Evolutionary conservation across 1,140 invertebrate genomes (phyloP), one percentile per base, ranked within the genome.

Genomic region (Maconellicoccus hirsutus): DNA sequence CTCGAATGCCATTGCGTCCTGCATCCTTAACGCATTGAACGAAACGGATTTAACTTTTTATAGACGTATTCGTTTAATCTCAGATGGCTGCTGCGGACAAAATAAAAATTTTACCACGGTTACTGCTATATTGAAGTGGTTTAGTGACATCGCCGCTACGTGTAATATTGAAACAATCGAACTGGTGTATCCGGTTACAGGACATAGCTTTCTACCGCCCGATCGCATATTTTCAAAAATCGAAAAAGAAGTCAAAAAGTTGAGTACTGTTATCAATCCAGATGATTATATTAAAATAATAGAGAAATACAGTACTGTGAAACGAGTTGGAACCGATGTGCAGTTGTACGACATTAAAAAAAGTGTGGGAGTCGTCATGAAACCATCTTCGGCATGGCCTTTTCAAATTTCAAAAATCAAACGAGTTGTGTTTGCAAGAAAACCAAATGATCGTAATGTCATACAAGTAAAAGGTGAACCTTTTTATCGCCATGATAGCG

Each of bases 171-270:
- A 75, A 52, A 39, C 71, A 71, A 69, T 78, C 3, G 70, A 71
- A 59, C 33, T 71, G 4, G 19, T 33, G 8, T 71, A 69, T 22
- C 70, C 70, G 16, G 38, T 71, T 19, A 26, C 27, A 7, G 70
- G 70, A 4, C 70, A 71, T 25, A 39, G 23, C 10, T 71, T 42
- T 38, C 22, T 71, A 16, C 70, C 70, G 25, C 6, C 70, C 25
- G 77, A 78, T 72, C 23, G 77, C 70, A 76, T 79, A 2, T 79
- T 78, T 74, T 77, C 70, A 8, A 12, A 61, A 33, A 76, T 74
- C 71, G 76, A 79, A 73, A 76, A 75, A 74, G 27, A 33, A 22
- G 33, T 77, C 19, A 75, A 72, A 70, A 75, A 73, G 52, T 73
- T 73, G 63, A 72, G 74, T 59, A 73, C 69, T 3, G 73, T 78